Base-by-base conservation (phyloP, 2,888 invertebrate genomes). In the Pseudoips prasinana region DNA sequence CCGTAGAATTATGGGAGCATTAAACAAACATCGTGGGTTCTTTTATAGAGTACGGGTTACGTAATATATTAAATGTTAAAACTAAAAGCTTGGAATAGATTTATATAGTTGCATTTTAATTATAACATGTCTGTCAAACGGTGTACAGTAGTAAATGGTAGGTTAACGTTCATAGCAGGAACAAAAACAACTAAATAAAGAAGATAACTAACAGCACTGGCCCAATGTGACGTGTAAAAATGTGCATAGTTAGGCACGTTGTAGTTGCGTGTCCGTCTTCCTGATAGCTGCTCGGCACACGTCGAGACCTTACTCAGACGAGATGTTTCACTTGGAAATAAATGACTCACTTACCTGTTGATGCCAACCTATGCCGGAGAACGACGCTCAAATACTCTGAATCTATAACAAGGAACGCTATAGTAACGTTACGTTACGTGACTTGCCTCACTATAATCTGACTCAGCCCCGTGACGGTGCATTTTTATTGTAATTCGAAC, bases 301-400 rank as follows among this genome's bases (percentile, higher is more conserved):
- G 71, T 76, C 75, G 66, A 39, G 61, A 64, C 64, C 67, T 67
- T 52, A 62, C 69, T 73, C 65, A 56, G 58, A 54, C 63, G 66
- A 64, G 73, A 76, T 80, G 67, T 72, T 76, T 73, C 64, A 62
- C 54, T 39, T 47, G 49, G 52, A 74, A 79, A 82, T 72, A 80
- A 82, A 82, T 77, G 79, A 71, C 75, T 80, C 79, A 74, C 75
- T 81, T 82, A 82, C 83, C 80, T 82, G 82, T 82, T 82, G 82
- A 82, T 77, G 66, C 66, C 58, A 51, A 58, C 64, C 56, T 54
- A 44, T 46, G 52, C 56, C 60, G 53, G 29, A 46, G 62, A 65
- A 68, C 54, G 56, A 64, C 64, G 64, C 2, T 14, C 14, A 14
- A 5, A 14, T 20, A n/a, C 62, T 65, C 64, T 52, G 64, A 62